phyloP scores from a whole-genome alignment of 2,888 invertebrate genomes.

The Cetonia aurata region DNA sequence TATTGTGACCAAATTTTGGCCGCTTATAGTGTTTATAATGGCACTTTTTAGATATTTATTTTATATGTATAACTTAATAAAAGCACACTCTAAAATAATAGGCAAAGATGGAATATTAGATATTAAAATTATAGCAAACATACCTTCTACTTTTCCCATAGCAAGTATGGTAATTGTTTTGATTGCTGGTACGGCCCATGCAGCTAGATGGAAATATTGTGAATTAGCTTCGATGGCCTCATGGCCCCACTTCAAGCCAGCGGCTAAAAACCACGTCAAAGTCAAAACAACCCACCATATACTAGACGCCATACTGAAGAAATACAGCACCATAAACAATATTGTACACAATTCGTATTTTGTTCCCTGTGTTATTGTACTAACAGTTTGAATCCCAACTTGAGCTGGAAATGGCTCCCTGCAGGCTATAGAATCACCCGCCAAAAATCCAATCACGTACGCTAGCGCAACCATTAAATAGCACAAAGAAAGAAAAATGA shows the following conservation, averaged over 20 bases:
- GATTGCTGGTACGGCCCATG: conserved; percentile 97
- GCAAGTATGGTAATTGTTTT: conserved; percentile 96
- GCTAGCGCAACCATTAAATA: conserved; percentile 95
- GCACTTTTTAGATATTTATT: no score
- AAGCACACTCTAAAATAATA: no score
- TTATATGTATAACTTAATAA: no score
- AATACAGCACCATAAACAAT: conserved; percentile 95
- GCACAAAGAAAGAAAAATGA: conserved; percentile 96
- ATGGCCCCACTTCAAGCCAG: conserved; percentile 97
- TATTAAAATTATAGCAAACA: conserved; percentile 55
- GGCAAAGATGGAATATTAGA: no score
- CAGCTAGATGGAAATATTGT: conserved; percentile 96
- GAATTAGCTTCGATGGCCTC: conserved; percentile 98
- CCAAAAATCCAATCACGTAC: conserved; percentile 88
- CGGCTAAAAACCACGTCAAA: conserved; percentile 96
- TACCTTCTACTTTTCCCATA: conserved; percentile 96
- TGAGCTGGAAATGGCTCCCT: conserved; percentile 83
- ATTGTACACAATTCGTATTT: conserved; percentile 90
- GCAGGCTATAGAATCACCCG: conserved; percentile 86
- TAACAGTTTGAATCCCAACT: conserved; percentile 80
- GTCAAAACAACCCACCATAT: conserved; percentile 99
- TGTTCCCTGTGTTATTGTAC: conserved; percentile 90
- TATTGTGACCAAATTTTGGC: no score
- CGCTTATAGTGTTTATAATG: no score
- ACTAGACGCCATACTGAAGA: conserved; percentile 96